Conservation (phyloP, 2,797 vertebrate genomes). For the Peromyscus nudipes region DNA sequence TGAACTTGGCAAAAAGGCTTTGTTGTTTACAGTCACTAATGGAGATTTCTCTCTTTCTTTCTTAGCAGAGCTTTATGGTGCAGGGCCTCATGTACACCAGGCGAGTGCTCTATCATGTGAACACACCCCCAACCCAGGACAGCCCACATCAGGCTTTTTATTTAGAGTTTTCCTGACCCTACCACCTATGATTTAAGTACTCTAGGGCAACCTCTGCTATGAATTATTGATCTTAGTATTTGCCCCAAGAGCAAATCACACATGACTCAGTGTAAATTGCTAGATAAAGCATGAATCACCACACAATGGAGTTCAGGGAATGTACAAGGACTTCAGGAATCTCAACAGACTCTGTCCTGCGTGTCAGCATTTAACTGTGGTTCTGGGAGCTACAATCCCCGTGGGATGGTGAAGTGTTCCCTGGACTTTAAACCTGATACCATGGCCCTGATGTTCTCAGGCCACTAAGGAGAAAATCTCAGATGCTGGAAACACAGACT, state of each 20-base stretch:
- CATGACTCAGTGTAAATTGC: background rate
- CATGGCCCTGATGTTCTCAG: slow-evolving; percentile 24
- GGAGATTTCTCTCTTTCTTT: background rate
- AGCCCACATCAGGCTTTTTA: background rate
- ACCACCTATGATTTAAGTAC: background rate
- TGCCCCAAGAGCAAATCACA: slow-evolving; percentile 10
- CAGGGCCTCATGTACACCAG: background rate
- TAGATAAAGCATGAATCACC: background rate
- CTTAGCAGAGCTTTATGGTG: background rate
- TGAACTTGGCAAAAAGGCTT: background rate
- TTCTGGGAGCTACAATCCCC: background rate
- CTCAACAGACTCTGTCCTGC: background rate
- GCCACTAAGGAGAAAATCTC: slow-evolving; percentile 45
- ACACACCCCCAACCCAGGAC: background rate
- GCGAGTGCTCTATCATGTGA: background rate
- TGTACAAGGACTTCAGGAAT: background rate
- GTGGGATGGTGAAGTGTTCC: background rate
- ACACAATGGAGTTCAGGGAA: background rate
- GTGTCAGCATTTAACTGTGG: background rate
- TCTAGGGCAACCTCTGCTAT: background rate
- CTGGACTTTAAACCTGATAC: slow-evolving; percentile 23
- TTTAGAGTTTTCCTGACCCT: background rate
- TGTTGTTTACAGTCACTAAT: background rate
- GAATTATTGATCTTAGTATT: slow-evolving; percentile 31
- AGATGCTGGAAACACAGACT: slow-evolving; percentile 43